Conservation (phyloP, 2,888 invertebrate species). For the Operophtera brumata region DNA sequence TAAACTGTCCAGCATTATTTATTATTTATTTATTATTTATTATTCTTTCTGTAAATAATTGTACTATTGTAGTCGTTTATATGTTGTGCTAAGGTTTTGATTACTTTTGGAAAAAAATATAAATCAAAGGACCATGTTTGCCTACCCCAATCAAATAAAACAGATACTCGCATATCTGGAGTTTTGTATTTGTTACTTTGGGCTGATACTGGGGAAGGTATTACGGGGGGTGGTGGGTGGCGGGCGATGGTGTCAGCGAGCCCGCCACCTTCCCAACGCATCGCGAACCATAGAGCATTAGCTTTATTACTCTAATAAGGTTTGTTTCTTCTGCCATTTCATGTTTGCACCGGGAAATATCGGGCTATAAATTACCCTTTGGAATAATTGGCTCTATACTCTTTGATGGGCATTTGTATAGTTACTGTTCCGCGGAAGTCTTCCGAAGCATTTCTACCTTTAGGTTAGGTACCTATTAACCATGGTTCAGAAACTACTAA, state of each 20-base stretch:
- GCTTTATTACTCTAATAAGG: constrained; percentile 46
- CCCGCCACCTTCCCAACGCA: constrained; percentile 29
- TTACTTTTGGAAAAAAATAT: no score
- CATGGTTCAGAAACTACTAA: no score
- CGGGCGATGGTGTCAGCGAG: constrained; percentile 37
- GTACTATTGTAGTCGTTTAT: no score
- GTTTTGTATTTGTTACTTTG: constrained; percentile 29
- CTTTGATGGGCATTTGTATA: constrained; percentile 26
- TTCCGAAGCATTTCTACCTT: not conserved
- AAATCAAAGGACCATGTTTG: constrained; percentile 11
- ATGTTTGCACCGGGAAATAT: constrained; percentile 26
- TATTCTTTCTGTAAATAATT: no score
- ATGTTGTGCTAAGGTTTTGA: no score
- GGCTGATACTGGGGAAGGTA: constrained; percentile 23
- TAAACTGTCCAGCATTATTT: no score
- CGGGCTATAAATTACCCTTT: constrained; percentile 24
- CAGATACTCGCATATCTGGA: constrained; percentile 19
- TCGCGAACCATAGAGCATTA: constrained; percentile 47
- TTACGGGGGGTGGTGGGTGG: constrained; percentile 40
- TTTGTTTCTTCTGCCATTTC: constrained; percentile 31
- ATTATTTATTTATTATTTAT: no score
- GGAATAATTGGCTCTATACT: constrained; percentile 24
- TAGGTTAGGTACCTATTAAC: constrained; percentile 1
- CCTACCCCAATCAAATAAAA: constrained; percentile 20
- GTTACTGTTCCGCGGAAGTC: constrained; percentile 9